Base-by-base conservation (phyloP, 2,888 invertebrate genomes). In the Pristionchus maxplancki region DNA sequence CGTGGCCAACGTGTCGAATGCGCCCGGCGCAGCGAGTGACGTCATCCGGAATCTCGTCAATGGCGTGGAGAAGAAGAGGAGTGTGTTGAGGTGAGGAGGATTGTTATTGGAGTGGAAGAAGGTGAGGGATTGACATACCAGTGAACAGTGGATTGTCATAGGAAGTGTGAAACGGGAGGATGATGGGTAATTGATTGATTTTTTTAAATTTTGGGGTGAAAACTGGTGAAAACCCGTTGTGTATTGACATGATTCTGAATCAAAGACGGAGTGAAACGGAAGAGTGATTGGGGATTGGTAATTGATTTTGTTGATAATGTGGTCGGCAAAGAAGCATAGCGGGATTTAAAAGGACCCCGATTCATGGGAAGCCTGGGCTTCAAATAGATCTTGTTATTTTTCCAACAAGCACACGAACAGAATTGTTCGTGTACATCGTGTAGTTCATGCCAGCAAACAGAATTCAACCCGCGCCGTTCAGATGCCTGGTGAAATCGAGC, bases 1-100 rank as follows among this genome's bases (percentile, higher is more conserved):
- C 58, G 58, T 58, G n/a, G 78, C 78, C 4, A 78, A 71, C 37
- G 64, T 74, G 40, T 50, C 37, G 31, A 50, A 78, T 78, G 81
- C 81, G 5, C 28, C 81, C 0, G 81, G 81, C 13, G 81, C 81
- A 6, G 81, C 48, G 13, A 31, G 53, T 58, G 85, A 85, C 50
- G 85, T 58, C 40, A 34, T 83, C 13, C 44, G 82, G 37, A 53
- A 53, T 34, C 82, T 83, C 11, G 82, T 83, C 5, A 44, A 44
- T 44, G 53, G 44, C 4, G 82, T 83, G 28, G 82, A 83, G 53
- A 50, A 53, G 82, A 83, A 34, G 28, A 24, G 82, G 28, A 15
- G 20, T 31, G 34, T 83, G 20, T 13, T 83, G 31, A 53, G 82
- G 82, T 83, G 53, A 50, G 82, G 3, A 9, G n/a, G 11, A 48